A percentile compares a stretch with the other conserved stretches of the same genome.
These are phyloP conservation scores for Pandemis cinnamomeana DNA, from an alignment of 2,888 invertebrate genomes.

Conservation along the genomic window DNA sequence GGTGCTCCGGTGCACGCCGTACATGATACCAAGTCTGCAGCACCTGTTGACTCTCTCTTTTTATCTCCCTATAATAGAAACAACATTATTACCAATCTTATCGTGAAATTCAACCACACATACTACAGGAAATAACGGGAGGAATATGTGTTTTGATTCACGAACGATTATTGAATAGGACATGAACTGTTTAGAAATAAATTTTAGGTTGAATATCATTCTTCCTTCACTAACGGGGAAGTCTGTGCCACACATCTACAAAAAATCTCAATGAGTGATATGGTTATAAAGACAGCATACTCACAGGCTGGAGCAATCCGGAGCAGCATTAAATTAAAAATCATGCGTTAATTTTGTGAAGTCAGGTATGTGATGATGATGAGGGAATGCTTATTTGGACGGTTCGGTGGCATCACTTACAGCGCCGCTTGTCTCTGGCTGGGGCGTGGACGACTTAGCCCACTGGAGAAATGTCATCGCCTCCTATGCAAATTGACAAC, in stretches of 20 bases:
- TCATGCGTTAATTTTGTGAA: conserved; percentile 81
- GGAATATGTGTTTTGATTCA: neutral
- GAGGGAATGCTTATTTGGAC: conserved; percentile 62
- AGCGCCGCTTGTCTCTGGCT: conserved; percentile 76
- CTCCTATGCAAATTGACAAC: conserved; percentile 77
- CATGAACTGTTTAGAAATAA: neutral
- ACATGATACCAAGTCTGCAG: conserved; percentile 93
- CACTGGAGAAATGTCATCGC: conserved; percentile 78
- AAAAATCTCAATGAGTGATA: neutral
- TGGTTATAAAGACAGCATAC: conserved; percentile 59
- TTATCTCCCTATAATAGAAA: conserved; percentile 88
- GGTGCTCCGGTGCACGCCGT: conserved; percentile 90
- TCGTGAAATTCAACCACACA: neutral
- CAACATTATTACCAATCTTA: neutral
- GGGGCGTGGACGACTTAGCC: conserved; percentile 74
- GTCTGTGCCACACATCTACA: neutral
- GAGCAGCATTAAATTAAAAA: conserved; percentile 80
- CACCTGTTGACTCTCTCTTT: conserved; percentile 91
- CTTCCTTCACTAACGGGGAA: too few species aligned
- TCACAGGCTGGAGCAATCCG: conserved; percentile 81
- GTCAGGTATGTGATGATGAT: conserved; percentile 61
- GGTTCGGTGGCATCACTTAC: conserved; percentile 78
- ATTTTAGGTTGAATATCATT: neutral
- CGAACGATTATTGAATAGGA: neutral
- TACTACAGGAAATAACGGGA: neutral